phyloP scores from a whole-genome alignment of 2,888 invertebrate genomes.

The Aporophyla lueneburgensis region DNA sequence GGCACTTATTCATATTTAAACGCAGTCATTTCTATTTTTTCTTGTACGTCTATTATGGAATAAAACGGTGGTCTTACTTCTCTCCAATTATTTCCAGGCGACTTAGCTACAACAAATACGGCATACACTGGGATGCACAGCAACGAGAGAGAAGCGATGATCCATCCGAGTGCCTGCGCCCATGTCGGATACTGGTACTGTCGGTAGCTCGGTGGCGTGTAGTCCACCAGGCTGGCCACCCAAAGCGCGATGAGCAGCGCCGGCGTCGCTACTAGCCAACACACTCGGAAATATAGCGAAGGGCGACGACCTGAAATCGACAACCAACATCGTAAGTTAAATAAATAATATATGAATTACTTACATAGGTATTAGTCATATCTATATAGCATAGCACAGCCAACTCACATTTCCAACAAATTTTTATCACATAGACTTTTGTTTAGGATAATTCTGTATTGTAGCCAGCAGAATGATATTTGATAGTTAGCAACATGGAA shows the following conservation, averaged over 20 bases:
- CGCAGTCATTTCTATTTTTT: neutral
- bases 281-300: constrained; percentile 95
- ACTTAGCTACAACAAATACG: constrained; percentile 92
- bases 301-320: constrained; percentile 90
- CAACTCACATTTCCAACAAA: neutral
- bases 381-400: neutral
- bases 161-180: constrained; percentile 97
- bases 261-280: constrained; percentile 96
- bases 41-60: neutral
- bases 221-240: constrained; percentile 97
- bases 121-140: constrained; percentile 96
- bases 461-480: neutral
- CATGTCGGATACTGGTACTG: constrained; percentile 96
- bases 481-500: neutral
- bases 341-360: neutral
- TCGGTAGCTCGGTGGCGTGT: constrained; percentile 96
- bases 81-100: constrained; percentile 93
- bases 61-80: constrained; percentile 90
- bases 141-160: constrained; percentile 95
- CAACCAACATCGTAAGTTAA: constrained; percentile 9
- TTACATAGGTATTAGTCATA: neutral
- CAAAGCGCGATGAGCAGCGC: constrained; percentile 95
- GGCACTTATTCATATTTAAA: constrained; percentile 15
- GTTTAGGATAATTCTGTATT: neutral
- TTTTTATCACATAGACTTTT: neutral